Conservation (phyloP, 2,113 vertebrate species). For the Bubo blakistoni region DNA sequence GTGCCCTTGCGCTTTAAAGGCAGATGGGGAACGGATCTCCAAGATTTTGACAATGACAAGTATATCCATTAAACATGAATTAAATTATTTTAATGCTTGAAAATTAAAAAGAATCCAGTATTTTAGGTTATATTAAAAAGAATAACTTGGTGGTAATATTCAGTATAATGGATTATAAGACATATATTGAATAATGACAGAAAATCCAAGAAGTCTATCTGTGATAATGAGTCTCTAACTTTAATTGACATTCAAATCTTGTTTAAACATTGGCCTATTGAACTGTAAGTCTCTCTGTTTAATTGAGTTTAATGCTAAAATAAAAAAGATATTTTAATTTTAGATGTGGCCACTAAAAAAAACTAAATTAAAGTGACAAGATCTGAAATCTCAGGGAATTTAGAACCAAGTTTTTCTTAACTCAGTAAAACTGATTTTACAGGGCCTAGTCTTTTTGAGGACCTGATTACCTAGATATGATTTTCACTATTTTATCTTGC, state of each 20-base stretch:
- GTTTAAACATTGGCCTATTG: constrained; percentile 27
- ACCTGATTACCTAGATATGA: neutral
- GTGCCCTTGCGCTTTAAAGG: neutral
- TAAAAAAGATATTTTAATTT: neutral
- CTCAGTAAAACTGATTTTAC: neutral
- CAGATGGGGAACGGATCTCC: neutral
- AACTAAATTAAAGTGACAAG: neutral
- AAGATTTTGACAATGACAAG: neutral
- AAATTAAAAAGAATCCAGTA: neutral
- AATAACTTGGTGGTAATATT: neutral
- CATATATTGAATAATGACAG: neutral
- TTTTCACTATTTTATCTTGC: neutral
- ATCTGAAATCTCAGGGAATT: neutral
- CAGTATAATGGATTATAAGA: neutral
- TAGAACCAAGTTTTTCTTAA: neutral
- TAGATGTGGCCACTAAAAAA: neutral
- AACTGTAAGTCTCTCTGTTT: constrained; percentile 23
- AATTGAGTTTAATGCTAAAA: constrained; percentile 18
- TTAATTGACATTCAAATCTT: constrained; percentile 38
- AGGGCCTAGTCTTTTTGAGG: neutral
- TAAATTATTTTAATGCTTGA: neutral
- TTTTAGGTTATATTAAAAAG: neutral
- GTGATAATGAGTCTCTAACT: neutral
- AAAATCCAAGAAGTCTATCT: neutral
- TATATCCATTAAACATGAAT: neutral